These are phyloP conservation scores for Pteronotus mesoamericanus DNA, from an alignment of 2,797 vertebrate genomes.

Conservation along the genomic window DNA sequence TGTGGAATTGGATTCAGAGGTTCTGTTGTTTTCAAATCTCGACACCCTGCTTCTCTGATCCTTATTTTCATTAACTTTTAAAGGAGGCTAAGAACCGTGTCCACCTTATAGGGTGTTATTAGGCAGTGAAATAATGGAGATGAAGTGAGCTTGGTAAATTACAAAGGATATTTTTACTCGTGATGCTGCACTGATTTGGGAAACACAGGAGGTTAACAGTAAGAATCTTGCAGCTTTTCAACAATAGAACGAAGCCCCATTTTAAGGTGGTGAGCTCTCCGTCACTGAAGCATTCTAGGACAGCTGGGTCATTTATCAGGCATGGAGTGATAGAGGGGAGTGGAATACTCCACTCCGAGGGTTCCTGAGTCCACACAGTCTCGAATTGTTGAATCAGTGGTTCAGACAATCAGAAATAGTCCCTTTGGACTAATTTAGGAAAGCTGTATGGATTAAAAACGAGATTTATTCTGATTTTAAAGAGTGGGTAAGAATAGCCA, in stretches of 20 bases:
- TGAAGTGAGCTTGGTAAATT: background rate
- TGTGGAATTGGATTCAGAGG: background rate
- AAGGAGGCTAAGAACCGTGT: background rate
- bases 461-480: background rate
- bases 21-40: background rate
- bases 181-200: background rate
- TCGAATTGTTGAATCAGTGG: too few relatives aligned
- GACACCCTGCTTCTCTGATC: background rate
- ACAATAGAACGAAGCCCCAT: background rate
- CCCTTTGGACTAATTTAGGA: background rate
- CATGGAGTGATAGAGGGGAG: background rate
- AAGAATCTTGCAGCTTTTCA: background rate
- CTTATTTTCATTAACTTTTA: background rate
- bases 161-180: background rate
- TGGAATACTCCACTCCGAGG: background rate
- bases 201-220: background rate
- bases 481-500: background rate
- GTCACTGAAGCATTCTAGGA: background rate
- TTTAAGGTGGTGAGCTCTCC: background rate
- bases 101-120: background rate
- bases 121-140: background rate
- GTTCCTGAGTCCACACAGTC: background rate
- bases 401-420: background rate
- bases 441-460: background rate
- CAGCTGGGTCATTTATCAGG: background rate